These are phyloP conservation scores for Magallana nippona DNA, from an alignment of 2,888 invertebrate genomes.

Conservation along the genomic window DNA sequence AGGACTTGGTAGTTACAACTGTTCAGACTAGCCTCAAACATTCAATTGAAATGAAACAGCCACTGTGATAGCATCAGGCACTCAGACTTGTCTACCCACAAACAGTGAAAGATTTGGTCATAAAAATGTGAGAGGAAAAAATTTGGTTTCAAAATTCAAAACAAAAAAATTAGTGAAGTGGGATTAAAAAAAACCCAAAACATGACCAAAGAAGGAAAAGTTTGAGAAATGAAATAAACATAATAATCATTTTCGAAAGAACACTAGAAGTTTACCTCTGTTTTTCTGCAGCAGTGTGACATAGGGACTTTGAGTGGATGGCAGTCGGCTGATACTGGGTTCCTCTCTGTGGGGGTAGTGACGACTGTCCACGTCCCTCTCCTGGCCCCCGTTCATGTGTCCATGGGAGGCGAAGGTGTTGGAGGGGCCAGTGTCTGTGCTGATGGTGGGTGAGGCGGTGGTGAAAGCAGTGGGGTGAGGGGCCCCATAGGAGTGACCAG, in stretches of 20 bases:
- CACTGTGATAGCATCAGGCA: constrained; percentile 24
- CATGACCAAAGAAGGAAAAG: not conserved
- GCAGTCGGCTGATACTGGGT: constrained; percentile 80
- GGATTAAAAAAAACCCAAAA: not conserved
- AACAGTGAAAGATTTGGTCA: not conserved
- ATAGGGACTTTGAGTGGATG: constrained; percentile 91
- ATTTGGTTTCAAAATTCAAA: not conserved
- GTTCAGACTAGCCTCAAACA: not conserved
- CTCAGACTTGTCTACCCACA: not conserved
- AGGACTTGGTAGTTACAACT: not conserved
- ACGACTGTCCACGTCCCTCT: not conserved
- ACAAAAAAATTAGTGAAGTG: not conserved
- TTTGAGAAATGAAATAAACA: not conserved
- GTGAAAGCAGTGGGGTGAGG: constrained; percentile 30
- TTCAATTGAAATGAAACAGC: not conserved
- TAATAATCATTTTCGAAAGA: too few relatives aligned
- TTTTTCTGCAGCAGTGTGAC: constrained; percentile 93
- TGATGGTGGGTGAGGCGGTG: constrained; percentile 21
- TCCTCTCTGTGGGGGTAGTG: constrained; percentile 58
- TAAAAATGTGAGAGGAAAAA: not conserved
- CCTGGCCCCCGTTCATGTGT: constrained; percentile 23
- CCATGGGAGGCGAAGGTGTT: constrained; percentile 28
- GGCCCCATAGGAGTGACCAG: constrained; percentile 9
- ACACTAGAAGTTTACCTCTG: constrained; percentile 84
- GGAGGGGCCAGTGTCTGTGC: constrained; percentile 33